Base-by-base conservation (phyloP, 2,113 vertebrate genomes). In the Equus przewalskii region DNA sequence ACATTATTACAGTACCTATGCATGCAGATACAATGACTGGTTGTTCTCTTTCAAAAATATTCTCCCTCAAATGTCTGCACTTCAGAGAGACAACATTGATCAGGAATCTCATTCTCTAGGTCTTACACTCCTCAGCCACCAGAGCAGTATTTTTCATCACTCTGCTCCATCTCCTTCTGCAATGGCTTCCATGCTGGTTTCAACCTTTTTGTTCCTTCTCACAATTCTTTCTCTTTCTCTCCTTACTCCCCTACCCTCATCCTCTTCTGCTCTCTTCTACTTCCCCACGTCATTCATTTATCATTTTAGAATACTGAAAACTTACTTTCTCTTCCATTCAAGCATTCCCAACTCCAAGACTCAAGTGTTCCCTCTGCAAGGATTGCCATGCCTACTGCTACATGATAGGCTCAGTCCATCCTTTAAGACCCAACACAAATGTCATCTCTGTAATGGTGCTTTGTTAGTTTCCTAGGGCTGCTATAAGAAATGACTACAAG, bases 221-320 rank as follows among this genome's bases (percentile, higher is more conserved):
- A 41, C 0, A 44, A 14, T 54, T 73, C 28, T 11, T 67, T 64
- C 41, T 81, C 14, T 62, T 26, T 81, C 41, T 64, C 54, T 36
- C n/a, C 7, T 28, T 5, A 36, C 33, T 2, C 46, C 4, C 5
- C 41, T 15, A 6, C 1, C 7, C 36, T 41, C 12, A 5, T 80
- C 91, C 9, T 89, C 12, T 75, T 76, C 18, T 89, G 26, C 21
- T 73, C 36, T 69, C 56, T 75, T 78, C 22, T 81, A 75, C 7
- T 82, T 90, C 21, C 18, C 13, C 7, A 5, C 22, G 6, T 51
- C 28, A 78, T 91, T 72, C 3, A 41, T 49, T 91, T 73, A 33
- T 67, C 28, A 51, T 67, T 90, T 7, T 21, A 90, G 58, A 11
- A 62, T 54, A 26, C 19, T 51, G 13, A 60, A 81, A 14, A 51